These are phyloP conservation scores for Coenonympha arcania DNA, from an alignment of 2,888 invertebrate genomes.

Conservation along the genomic window DNA sequence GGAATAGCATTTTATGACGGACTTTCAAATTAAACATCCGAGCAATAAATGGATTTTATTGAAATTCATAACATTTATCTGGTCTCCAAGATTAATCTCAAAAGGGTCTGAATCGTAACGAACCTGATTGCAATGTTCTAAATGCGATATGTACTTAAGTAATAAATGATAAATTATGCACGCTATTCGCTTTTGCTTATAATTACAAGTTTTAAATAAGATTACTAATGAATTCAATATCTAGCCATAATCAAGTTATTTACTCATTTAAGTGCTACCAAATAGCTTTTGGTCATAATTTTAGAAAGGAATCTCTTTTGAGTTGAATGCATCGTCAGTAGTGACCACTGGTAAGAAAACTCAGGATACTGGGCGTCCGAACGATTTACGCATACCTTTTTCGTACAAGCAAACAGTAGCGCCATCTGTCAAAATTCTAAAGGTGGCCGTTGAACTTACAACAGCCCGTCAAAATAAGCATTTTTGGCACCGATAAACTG, in stretches of 20 bases:
- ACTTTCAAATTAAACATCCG: conserved; percentile 15
- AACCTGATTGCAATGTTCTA: conserved; percentile 12
- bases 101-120: conserved; percentile 2
- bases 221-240: background rate
- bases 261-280: background rate
- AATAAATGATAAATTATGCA: conserved; percentile 5
- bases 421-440: no score
- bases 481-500: no score
- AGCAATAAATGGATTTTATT: conserved; percentile 12
- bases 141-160: no score
- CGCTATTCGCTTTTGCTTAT: conserved; percentile 1
- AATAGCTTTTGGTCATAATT: no score
- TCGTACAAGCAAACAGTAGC: no score
- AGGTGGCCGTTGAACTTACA: no score
- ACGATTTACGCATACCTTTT: no score
- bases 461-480: no score
- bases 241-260: background rate
- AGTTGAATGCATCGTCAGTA: no score
- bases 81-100: conserved; percentile 1
- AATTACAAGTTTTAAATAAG: conserved; percentile 6
- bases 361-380: no score
- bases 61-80: conserved; percentile 1
- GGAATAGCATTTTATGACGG: conserved; percentile 14
- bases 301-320: no score
- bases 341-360: no score